A percentile compares a stretch with the other conserved stretches of the same genome.
Conservation (phyloP, 2,113 vertebrate genomes). For the Chloebia gouldiae region DNA sequence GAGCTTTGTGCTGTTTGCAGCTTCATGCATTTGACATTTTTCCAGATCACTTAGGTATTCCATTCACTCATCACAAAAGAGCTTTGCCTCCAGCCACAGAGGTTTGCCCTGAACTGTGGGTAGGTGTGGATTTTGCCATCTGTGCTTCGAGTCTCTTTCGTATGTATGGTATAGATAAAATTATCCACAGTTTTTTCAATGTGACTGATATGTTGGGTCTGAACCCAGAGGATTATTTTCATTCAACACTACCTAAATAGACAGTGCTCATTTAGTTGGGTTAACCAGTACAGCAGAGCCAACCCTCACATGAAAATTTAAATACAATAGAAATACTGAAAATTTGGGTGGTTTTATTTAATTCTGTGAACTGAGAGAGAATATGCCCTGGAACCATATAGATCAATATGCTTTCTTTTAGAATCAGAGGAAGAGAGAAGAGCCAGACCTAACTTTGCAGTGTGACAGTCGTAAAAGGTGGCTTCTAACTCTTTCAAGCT, state of each 20-base stretch:
- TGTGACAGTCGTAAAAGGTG: background rate
- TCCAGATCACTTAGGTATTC: slow-evolving; percentile 9
- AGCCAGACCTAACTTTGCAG: background rate
- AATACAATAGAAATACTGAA: background rate
- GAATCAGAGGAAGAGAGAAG: background rate
- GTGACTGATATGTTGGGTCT: slow-evolving; percentile 49
- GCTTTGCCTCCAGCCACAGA: slow-evolving; percentile 43
- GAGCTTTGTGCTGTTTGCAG: background rate
- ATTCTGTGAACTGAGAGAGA: background rate
- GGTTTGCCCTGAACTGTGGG: slow-evolving; percentile 53
- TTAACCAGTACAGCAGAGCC: background rate
- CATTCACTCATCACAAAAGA: slow-evolving; percentile 19
- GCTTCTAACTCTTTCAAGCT: background rate
- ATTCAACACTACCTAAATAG: slow-evolving; percentile 46
- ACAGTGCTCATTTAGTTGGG: background rate
- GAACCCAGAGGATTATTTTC: slow-evolving; percentile 51
- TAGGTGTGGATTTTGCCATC: slow-evolving; percentile 53
- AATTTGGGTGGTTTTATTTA: background rate
- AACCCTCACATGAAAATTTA: background rate
- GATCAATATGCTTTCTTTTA: background rate
- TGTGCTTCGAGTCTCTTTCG: slow-evolving; percentile 20
- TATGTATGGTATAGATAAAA: slow-evolving; percentile 28
- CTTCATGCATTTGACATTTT: background rate
- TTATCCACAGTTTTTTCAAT: background rate
- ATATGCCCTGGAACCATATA: background rate